phyloP scores from a whole-genome alignment of 2,797 vertebrate species.

The Channallabes apus region DNA sequence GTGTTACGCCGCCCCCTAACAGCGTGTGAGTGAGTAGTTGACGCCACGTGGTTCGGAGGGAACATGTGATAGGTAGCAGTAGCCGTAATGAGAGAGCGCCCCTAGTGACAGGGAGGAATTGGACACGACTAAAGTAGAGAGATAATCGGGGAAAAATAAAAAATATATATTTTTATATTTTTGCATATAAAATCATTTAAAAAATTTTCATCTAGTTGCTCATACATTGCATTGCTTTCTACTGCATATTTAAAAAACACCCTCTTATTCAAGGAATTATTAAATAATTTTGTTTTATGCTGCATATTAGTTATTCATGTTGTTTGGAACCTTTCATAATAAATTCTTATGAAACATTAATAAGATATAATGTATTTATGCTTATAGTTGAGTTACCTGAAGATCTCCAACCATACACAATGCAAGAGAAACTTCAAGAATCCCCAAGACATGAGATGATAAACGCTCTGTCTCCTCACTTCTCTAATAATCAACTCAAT shows the following conservation, averaged over 20 bases:
- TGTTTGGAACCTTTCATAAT: background rate
- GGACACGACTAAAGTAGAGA: too few relatives aligned
- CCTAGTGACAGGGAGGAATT: too few relatives aligned
- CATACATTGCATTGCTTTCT: background rate
- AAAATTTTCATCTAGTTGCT: background rate
- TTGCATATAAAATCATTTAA: background rate
- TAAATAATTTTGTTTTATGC: background rate
- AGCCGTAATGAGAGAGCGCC: too few relatives aligned
- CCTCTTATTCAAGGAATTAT: background rate
- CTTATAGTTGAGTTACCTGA: background rate
- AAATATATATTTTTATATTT: too few relatives aligned
- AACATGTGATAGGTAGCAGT: too few relatives aligned
- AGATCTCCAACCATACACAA: background rate
- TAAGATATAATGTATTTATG: background rate
- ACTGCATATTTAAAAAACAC: background rate
- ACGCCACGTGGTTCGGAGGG: too few relatives aligned
- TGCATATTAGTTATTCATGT: too few relatives aligned
- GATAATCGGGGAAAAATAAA: too few relatives aligned
- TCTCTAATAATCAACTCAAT: slow-evolving; percentile 43
- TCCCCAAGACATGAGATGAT: background rate
- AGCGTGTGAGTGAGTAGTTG: too few relatives aligned
- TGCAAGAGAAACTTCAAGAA: background rate
- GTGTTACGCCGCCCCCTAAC: too few relatives aligned
- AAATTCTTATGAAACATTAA: background rate
- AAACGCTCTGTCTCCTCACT: slow-evolving; percentile 23